phyloP scores from a whole-genome alignment of 1,140 invertebrate species.

The Patella vulgata region DNA sequence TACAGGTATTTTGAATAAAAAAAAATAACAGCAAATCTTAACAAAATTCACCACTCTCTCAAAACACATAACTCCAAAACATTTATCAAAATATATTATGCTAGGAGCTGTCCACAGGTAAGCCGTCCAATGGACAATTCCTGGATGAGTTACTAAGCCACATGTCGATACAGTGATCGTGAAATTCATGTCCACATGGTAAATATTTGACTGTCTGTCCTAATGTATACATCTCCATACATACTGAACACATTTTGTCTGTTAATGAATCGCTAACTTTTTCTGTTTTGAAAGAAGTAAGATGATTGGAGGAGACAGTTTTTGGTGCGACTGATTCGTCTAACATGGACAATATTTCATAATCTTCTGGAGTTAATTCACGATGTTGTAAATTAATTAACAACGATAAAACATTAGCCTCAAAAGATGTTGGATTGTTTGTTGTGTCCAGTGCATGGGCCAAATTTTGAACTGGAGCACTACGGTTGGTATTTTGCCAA shows the following conservation, averaged over 20 bases:
- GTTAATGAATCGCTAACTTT: conserved; percentile 27
- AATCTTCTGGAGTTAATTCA: conserved; percentile 59
- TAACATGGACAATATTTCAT: conserved; percentile 53
- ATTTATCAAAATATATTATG: too few relatives aligned
- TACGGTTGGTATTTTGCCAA: not conserved
- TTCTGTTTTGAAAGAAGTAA: conserved; percentile 47
- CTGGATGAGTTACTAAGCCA: conserved; percentile 57
- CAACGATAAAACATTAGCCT: conserved; percentile 34
- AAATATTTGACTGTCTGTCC: conserved; percentile 55
- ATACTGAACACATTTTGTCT: conserved; percentile 46
- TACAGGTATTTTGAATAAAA: too few relatives aligned
- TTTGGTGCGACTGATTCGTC: conserved; percentile 57
- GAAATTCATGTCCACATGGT: conserved; percentile 58
- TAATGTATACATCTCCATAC: conserved; percentile 51
- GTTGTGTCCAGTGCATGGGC: conserved; percentile 41
- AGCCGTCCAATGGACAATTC: conserved; percentile 59
- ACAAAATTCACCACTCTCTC: too few relatives aligned
- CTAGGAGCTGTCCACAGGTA: conserved; percentile 49
- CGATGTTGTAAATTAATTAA: conserved; percentile 52
- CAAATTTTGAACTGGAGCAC: conserved; percentile 41
- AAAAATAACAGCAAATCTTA: too few relatives aligned
- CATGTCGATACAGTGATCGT: conserved; percentile 52
- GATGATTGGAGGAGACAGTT: conserved; percentile 38
- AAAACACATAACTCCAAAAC: too few relatives aligned
- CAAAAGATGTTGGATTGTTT: conserved; percentile 36